Evolutionary conservation across 2,797 vertebrate genomes (phyloP), one percentile per base, ranked within the genome.

Genomic region (Oreochromis grahami): DNA sequence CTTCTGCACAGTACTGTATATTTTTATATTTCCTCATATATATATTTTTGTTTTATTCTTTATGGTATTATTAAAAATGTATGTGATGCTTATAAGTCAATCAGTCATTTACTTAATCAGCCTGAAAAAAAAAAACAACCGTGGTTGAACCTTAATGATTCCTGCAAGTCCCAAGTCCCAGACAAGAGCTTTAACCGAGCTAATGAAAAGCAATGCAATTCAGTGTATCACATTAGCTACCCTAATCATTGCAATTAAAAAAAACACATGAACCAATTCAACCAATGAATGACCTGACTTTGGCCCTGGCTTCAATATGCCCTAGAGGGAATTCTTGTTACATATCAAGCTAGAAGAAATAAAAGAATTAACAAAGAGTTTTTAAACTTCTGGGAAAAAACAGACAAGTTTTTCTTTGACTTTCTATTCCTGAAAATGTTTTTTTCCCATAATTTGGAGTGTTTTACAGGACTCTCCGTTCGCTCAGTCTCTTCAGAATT

Each of bases 241-340:
- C 82, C 79, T 91, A 93, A 93, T 92, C 88, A 93, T 38, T 29
- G 91, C 91, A 90, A 93, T 94, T 94, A 91, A 92, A 92, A 65
- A 91, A 78, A 86, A 93, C 87, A 86, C 87, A 89, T 80, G 17
- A 86, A 91, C 78, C 87, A 87, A 94, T 88, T 91, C 89, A 90
- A 70, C 77, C 80, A 56, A 79, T 76, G 84, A 77, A 91, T 90
- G 93, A 91, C 92, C 92, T 36, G 89, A 82, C 74, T 84, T 55
- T 92, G 91, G 89, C 89, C 91, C 82, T 56, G 88, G 78, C 79
- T 89, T 84, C 70, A 89, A 86, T 88, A 79, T 48, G 19, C 85
- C 87, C 87, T 55, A 5, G 76, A 84, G 87, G 81, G 56, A 88
- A 86, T 85, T 90, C 29, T 79, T 83, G 78, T 80, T 82, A 65